Evolutionary conservation across 2,113 vertebrate genomes (phyloP), one percentile per base, ranked within the genome.

Genomic region (Ginglymostoma cirratum): DNA sequence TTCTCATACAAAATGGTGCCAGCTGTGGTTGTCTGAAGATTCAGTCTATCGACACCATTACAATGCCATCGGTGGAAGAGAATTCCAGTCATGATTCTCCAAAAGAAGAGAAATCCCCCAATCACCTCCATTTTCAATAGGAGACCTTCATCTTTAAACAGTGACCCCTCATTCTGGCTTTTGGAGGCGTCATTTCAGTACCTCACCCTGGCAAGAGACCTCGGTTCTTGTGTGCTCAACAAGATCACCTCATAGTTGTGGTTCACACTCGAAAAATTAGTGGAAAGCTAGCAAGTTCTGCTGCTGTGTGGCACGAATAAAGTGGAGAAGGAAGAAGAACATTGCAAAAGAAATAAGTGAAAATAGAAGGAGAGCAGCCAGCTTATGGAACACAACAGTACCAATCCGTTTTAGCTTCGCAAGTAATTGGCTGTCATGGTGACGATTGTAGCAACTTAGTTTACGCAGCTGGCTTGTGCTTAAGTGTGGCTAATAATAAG

Each of bases 401-500:
- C 21, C 8, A 5, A 3, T 1, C 15, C 61, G 87, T 14, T 55
- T 34, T 61, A 34, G 3, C 52, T 34, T 90, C 52, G 52, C 30
- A 65, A 34, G 61, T 83, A n/a, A 90, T 61, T 14, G 3, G 87
- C 61, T 90, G 87, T 52, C 52, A 61, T 12, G 30, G 52, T 34
- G 12, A 83, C 34, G 30, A 90, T 61, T 61, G 87, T 34, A 27
- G 87, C 52, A 90, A 61, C 52, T 90, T 27, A 34, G 48, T 90
- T 90, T 61, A 19, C 30, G 52, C 87, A 55, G 52, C 87, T 55
- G 52, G 24, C 52, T 90, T 61, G 87, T 90, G 87, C 27, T 48
- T 52, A 90, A 90, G 30, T 65, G 87, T 34, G 87, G 52, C 61
- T 90, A 90, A 90, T 90, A 34, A 55, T 55, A 90, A 61, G 87